Base-by-base conservation (phyloP, 2,113 vertebrate species). In the Nesogale talazaci region DNA sequence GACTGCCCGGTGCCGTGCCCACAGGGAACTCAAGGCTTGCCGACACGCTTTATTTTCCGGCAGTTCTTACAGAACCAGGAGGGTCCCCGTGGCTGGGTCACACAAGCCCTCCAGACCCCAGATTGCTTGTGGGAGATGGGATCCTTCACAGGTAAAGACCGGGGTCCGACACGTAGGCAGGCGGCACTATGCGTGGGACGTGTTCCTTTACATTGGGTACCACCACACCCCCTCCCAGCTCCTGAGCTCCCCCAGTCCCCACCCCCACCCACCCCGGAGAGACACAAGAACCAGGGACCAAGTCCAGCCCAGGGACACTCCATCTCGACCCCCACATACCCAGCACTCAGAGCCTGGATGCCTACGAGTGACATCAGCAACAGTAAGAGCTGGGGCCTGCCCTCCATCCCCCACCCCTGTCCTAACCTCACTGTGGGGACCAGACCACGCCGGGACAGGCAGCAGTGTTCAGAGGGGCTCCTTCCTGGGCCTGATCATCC, bases 151-250 rank as follows among this genome's bases (percentile, higher is more conserved):
- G 78, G 57, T 12, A 11, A 77, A 14, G 15, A 16, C 19, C 42
- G 42, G 34, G 29, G 31, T 0, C 31, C 20, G 34, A 6, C 5
- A 0, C 0, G 78, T 1, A 0, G 72, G 34, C 22, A 65, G 22
- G 25, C 63, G 6, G 63, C 25, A 3, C 25, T 1, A 7, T 27
- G 74, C 5, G 10, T 76, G 74, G 12, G 34, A 15, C 74, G 42
- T 52, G 46, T 52, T 52, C 46, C 46, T 52, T 52, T 12, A 9
- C 2, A n/a, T 34, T 70, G 31, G 70, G 56, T 16, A n/a, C 78
- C 63, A 22, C 12, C 9, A 63, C 29, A 6, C 9, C 38, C 2
- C 27, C 12, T 23, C 10, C 36, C 1, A 19, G 17, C 23, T 36
- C 46, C 57, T 80, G 40, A 14, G 17, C 52, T 36, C 5, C 31